Base-by-base conservation (phyloP, 2,113 vertebrate species). In the Brachyhypopomus occidentalis region DNA sequence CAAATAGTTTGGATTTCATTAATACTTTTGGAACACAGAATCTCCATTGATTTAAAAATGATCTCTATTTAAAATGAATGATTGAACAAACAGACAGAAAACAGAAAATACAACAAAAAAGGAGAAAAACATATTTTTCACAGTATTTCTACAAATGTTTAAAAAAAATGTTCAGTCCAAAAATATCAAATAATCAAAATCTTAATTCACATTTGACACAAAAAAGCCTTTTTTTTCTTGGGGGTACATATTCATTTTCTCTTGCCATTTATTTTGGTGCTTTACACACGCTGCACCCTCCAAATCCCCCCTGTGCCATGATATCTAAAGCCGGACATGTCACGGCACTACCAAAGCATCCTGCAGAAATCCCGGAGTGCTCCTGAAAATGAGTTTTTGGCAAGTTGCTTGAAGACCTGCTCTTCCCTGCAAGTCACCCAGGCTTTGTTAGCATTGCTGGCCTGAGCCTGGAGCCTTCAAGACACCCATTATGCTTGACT, bases 391-490 rank as follows among this genome's bases (percentile, higher is more conserved):
- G 89, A 92, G 91, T 93, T 94, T 94, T 93, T 93, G 92, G 92
- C 91, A 93, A 92, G 88, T 85, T 86, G 89, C 90, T 91, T 74
- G 88, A 92, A 91, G 90, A 93, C 91, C 92, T 90, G 90, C 90
- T 92, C 91, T 77, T 84, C 91, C 86, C 91, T 92, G 91, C 94
- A 90, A 92, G 92, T 90, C 94, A 93, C 94, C 92, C 79, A 93
- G 94, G 94, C 94, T 94, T 94, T 94, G 94, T 94, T 94, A 94
- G 89, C 91, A 88, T 91, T 90, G 91, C 92, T 87, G 90, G 90
- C 90, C 92, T 92, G 92, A 94, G 92, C 93, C 90, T 86, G 86
- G 89, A 93, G 92, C 92, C 92, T 94, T 93, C 93, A 92, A 94
- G 91, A 93, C 89, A 92, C 90, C 92, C 91, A 94, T 93, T 94